phyloP scores from a whole-genome alignment of 2,888 invertebrate species.

The Slavum lentiscoides region DNA sequence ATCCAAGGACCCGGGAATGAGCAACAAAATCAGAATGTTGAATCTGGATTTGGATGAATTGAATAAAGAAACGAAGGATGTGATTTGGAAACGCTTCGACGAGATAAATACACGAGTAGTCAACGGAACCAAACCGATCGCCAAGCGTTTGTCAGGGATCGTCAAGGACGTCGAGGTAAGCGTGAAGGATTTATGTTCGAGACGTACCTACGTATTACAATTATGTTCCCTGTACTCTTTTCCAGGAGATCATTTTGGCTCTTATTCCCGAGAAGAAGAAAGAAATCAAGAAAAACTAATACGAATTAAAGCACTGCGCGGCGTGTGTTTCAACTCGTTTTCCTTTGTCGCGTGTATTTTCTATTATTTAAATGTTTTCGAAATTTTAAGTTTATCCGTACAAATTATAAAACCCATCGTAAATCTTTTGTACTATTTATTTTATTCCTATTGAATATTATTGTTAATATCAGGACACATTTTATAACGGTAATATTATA shows the following conservation, averaged over 20 bases:
- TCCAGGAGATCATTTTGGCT: conserved; percentile 39
- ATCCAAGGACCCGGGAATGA: conserved; percentile 19
- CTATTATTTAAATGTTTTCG: conserved; percentile 1
- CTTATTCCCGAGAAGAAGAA: conserved; percentile 27
- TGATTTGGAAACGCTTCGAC: background rate
- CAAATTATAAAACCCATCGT: conserved; percentile 4
- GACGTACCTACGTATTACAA: background rate
- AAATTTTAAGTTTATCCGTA: background rate
- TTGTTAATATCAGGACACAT: conserved; percentile 17
- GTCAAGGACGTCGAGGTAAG: conserved; percentile 44
- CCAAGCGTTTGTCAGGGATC: conserved; percentile 32
- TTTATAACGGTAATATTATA: background rate
- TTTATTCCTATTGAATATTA: conserved; percentile 17
- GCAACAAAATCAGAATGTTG: conserved; percentile 28
- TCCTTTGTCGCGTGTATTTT: conserved; percentile 3
- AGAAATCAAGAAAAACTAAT: conserved; percentile 18
- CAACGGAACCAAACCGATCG: conserved; percentile 28
- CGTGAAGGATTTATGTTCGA: background rate
- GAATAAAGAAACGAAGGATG: conserved; percentile 22
- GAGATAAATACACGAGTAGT: background rate
- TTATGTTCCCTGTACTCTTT: background rate
- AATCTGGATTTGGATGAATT: conserved; percentile 2
- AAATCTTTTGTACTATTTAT: conserved; percentile 2
- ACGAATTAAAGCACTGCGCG: background rate
- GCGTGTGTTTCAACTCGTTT: no score